These are phyloP conservation scores for Nycticryphes semicollaris DNA, from an alignment of 2,113 vertebrate genomes.

Conservation along the genomic window DNA sequence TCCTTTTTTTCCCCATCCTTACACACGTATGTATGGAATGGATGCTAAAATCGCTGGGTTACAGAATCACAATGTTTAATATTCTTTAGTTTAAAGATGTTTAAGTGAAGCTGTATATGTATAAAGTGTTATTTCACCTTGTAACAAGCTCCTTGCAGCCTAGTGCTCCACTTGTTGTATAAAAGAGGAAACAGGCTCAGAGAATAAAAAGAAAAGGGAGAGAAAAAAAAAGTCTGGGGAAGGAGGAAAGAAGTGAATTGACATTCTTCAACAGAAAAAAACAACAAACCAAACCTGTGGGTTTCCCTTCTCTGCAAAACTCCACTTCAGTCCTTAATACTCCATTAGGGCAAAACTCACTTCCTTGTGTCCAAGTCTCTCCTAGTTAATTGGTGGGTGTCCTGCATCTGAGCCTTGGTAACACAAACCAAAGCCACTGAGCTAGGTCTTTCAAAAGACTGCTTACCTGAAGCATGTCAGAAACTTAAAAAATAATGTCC, in stretches of 20 bases:
- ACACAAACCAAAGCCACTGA: background rate
- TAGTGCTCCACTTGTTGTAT: background rate
- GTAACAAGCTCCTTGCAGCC: background rate
- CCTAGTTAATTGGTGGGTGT: background rate
- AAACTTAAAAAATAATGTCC: background rate
- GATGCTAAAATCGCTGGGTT: background rate
- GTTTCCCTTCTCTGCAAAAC: background rate
- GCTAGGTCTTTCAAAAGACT: background rate
- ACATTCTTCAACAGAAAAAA: background rate
- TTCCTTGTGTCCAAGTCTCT: background rate
- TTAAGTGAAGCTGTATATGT: background rate
- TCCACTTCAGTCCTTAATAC: background rate
- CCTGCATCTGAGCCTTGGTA: background rate
- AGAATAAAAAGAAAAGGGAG: background rate
- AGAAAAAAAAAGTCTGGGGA: fast-evolving
- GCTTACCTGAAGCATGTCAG: background rate
- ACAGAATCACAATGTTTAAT: background rate
- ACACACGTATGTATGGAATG: background rate
- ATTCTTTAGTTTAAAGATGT: constrained; percentile 24
- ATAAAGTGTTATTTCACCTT: constrained; percentile 49
- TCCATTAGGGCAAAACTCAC: background rate
- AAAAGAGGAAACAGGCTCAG: background rate
- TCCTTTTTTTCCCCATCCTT: background rate
- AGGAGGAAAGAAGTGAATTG: background rate
- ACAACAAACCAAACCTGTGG: background rate